Base-by-base conservation (phyloP, 1,140 invertebrate species). In the Camponotus floridanus region DNA sequence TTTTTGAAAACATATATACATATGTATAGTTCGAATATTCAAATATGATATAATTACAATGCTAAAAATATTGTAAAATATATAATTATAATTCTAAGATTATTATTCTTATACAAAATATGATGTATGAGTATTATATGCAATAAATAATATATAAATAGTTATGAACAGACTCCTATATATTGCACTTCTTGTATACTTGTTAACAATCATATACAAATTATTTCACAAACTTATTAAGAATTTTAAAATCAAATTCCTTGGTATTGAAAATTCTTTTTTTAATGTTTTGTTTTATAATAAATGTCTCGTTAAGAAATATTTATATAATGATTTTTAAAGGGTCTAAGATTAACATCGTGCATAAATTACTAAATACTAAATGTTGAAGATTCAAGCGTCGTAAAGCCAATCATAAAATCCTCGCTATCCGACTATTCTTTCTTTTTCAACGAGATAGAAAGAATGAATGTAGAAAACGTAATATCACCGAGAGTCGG, bases 331-430 rank as follows among this genome's bases (percentile, higher is more conserved):
- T 21, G n/a, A 48, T 70, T 15, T 15, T 31, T 74, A 26, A n/a
- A 33, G 4, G 48, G 13, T 18, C 15, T 51, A 51, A 15, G 48
- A 51, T 1, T 0, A 3, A 51, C 48, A 51, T 51, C 48, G 15
- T 18, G 15, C 15, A 51, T 51, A 51, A 51, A 51, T 51, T 18
- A 51, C 4, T 51, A 51, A 51, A 18, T 51, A 48, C 13, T 51
- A 70, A 67, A 39, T 48, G 39, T 3, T 21, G 0, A n/a, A 18
- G 55, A 2, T 13, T 48, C 11, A 2, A 48, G 5, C 31, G 57
- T 59, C 73, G 36, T 64, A 64, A 45, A 64, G 3, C 5, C 39
- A 11, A 62, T n/a, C 26, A 57, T 76, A 64, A 78, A 78, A 64
- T 78, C 1, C 13, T 62, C 26, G 0, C 9, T 18, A 26, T 59